Percentiles rank a stretch among this genome's conserved stretches.
phyloP scores from a whole-genome alignment of 2,113 vertebrate genomes.

The Myrmophylax atrothorax region DNA sequence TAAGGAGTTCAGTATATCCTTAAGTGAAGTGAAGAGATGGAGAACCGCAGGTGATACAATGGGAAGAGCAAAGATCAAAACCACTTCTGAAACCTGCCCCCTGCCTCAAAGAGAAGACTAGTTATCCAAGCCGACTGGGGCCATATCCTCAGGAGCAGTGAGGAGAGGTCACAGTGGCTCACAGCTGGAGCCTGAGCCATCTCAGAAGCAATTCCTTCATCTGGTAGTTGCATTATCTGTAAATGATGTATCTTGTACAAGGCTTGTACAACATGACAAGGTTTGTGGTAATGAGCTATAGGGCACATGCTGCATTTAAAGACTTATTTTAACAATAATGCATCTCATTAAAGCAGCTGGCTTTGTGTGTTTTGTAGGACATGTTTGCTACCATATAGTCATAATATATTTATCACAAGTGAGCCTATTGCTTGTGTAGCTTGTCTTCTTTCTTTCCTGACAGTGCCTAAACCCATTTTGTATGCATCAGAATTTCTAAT shows the following conservation, averaged over 20 bases:
- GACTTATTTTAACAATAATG: background rate
- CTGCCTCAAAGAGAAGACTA: background rate
- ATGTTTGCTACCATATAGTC: background rate
- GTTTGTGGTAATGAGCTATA: background rate
- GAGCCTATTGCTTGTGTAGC: background rate
- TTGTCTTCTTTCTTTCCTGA: background rate
- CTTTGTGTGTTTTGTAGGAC: background rate
- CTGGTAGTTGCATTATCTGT: background rate
- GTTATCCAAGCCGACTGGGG: background rate
- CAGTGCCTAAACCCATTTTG: background rate
- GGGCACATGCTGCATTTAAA: background rate
- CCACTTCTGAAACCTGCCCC: background rate
- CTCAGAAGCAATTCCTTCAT: background rate
- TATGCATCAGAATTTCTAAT: background rate
- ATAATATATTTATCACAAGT: background rate
- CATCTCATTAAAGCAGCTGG: background rate
- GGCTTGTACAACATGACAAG: rapidly evolving
- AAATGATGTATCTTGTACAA: background rate
- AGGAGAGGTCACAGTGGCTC: background rate
- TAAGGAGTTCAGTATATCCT: background rate
- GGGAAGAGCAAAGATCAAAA: background rate
- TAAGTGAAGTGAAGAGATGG: background rate
- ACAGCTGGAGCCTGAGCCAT: background rate
- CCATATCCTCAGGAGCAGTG: background rate
- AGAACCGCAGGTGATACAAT: rapidly evolving